Conservation (phyloP, 2,888 invertebrate genomes). For the Leucophenga montana region DNA sequence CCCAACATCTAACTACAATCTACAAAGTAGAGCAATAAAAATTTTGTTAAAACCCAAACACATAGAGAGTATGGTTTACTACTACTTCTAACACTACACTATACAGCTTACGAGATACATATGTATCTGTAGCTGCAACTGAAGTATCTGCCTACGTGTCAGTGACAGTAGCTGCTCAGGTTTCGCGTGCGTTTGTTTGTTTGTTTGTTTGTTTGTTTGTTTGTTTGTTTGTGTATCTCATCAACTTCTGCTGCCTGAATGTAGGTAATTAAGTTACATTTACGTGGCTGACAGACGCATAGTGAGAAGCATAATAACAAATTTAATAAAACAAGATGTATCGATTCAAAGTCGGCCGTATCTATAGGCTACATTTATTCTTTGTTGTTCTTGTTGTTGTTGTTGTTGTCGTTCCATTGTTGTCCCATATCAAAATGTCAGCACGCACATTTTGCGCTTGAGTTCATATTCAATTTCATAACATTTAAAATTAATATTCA, state of each 20-base stretch:
- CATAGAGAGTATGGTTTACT: neutral
- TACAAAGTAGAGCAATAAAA: slow-evolving; percentile 5
- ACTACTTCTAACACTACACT: neutral
- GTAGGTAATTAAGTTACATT: slow-evolving; percentile 20
- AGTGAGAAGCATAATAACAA: neutral
- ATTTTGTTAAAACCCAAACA: neutral
- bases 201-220: too few relatives aligned
- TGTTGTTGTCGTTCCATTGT: too few relatives aligned
- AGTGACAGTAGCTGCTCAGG: neutral
- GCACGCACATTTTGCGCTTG: neutral
- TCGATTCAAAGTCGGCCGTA: too few relatives aligned
- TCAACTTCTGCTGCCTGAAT: neutral
- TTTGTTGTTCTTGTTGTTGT: neutral
- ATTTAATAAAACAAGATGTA: neutral
- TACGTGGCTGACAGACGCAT: slow-evolving; percentile 7
- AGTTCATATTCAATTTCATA: neutral
- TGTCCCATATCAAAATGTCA: too few relatives aligned
- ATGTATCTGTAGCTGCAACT: neutral
- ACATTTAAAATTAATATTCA: slow-evolving; percentile 18
- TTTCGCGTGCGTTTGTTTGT: neutral
- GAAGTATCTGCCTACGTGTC: slow-evolving; percentile 5
- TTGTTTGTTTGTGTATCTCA: neutral
- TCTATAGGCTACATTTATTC: too few relatives aligned
- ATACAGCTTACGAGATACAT: neutral
- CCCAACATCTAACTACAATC: too few relatives aligned